Conservation (phyloP, 2,888 invertebrate species). For the Epistrophella euchroma region DNA sequence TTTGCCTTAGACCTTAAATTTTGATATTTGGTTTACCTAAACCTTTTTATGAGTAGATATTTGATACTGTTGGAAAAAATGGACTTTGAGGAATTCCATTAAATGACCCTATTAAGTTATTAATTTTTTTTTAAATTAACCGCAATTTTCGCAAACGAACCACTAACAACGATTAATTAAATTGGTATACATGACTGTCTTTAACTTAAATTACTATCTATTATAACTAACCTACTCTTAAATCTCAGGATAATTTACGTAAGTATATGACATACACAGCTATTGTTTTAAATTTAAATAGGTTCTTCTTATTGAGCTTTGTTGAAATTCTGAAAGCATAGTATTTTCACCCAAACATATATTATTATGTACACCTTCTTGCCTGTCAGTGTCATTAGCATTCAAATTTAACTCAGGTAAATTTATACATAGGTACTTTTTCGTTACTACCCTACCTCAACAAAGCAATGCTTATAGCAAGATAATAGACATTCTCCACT, state of each 20-base stretch:
- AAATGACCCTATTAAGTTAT: too few relatives aligned
- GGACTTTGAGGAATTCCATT: too few relatives aligned
- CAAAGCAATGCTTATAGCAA: not conserved
- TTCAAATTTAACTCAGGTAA: conserved; percentile 4
- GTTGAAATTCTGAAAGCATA: not conserved
- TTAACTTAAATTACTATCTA: not conserved
- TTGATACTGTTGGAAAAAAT: too few relatives aligned
- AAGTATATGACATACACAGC: not conserved
- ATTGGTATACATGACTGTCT: not conserved
- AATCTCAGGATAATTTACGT: not conserved
- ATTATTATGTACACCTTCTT: not conserved
- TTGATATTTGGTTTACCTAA: too few relatives aligned
- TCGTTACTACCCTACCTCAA: conserved; percentile 17
- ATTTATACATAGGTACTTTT: not conserved
- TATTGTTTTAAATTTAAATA: conserved; percentile 7
- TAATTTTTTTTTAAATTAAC: too few relatives aligned
- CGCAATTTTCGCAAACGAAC: too few relatives aligned
- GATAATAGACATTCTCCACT: conserved; percentile 32
- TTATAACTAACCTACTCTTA: not conserved
- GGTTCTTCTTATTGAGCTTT: not conserved
- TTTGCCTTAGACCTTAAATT: too few relatives aligned
- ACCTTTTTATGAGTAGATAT: too few relatives aligned
- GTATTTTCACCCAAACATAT: too few relatives aligned
- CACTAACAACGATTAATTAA: conserved; percentile 4
- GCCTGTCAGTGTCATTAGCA: not conserved